Conservation (phyloP, 2,797 vertebrate genomes). For the Tenualosa ilisha region DNA sequence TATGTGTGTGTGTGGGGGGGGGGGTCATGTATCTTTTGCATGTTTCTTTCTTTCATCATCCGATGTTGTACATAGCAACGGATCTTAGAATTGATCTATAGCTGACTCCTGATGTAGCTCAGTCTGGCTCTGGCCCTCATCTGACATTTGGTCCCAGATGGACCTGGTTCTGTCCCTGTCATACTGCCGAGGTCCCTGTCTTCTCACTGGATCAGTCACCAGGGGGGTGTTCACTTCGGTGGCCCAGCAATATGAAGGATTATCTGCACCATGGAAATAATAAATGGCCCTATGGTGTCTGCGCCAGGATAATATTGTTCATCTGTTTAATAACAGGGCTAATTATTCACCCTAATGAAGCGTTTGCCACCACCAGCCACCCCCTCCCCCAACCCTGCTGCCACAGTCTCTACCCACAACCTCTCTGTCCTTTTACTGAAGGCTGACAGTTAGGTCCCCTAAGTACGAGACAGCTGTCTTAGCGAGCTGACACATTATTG, state of each 20-base stretch:
- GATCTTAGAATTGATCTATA: background rate
- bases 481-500: slow-evolving; percentile 19
- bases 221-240: background rate
- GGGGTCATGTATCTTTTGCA: background rate
- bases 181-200: background rate
- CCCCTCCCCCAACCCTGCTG: background rate
- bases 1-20: background rate
- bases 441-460: background rate
- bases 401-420: background rate
- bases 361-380: background rate
- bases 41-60: background rate
- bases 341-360: slow-evolving; percentile 39
- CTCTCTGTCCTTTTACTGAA: background rate
- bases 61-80: background rate
- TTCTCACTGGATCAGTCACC: background rate
- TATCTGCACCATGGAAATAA: background rate
- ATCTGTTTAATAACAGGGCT: slow-evolving; percentile 38
- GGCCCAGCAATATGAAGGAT: background rate
- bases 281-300: background rate
- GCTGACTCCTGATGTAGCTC: background rate
- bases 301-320: slow-evolving; percentile 41
- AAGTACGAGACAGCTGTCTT: background rate
- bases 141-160: no score
- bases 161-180: no score
- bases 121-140: no score